Base-by-base conservation (phyloP, 2,113 vertebrate species). In the Chionodraco myersi region DNA sequence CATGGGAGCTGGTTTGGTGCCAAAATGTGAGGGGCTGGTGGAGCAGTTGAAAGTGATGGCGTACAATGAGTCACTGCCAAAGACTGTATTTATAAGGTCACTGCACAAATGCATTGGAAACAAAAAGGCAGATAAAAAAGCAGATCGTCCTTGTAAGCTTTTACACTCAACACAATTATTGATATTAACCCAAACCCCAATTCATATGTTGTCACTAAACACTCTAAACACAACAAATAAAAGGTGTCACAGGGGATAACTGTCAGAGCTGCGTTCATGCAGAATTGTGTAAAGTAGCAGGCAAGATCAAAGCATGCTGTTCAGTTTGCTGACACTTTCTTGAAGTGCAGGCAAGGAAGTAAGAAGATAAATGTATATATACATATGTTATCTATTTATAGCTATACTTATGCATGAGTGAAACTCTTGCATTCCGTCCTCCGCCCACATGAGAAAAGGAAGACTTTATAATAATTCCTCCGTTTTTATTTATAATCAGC, bases 1-100 rank as follows among this genome's bases (percentile, higher is more conserved):
- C 45, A 30, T 34, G 41, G 18, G 23, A 69, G 68, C 41, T 78
- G 79, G 79, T 79, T 71, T 16, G 49, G 60, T 68, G 72, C 62
- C 69, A 7, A 16, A 47, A 54, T 51, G 51, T 59, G 65, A 77
- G 49, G 45, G 30, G n/a, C 73, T 59, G 41, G 52, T 51, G 74
- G 15, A 83, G 75, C 65, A 54, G 65, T 45, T 71, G 45, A 49
- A 78, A 66, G 11, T 12, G 2, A 12, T 52, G 49, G 30, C 70
- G 41, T 61, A 53, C 34, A 0, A 67, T 61, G 66, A 86, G n/a
- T 86, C 77, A 56, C 15, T 30, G 1, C 62, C 36, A 41, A 41
- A 41, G 36, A 41, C 36, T 41, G 6, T 41, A 41, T 41, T 41
- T 7, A 41, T 41, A 41, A 41, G 36, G 36, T 41, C 36, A 41